Conservation (phyloP, 2,888 invertebrate genomes). For the Scaptomyza flava region DNA sequence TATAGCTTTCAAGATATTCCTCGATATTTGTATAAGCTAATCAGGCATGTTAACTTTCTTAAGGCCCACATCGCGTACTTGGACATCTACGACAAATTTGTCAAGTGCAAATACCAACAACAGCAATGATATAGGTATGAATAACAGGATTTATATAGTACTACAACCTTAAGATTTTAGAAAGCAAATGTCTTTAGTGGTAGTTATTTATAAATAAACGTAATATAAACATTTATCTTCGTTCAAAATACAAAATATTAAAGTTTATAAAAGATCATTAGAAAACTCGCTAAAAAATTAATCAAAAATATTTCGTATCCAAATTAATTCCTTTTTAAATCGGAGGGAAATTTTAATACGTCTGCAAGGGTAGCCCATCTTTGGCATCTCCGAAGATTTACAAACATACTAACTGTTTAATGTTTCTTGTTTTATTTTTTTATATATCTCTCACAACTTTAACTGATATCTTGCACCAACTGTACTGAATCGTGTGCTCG, state of each 20-base stretch:
- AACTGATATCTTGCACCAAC: conserved; percentile 59
- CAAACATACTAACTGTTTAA: conserved; percentile 6
- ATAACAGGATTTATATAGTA: neutral
- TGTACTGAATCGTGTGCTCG: conserved; percentile 58
- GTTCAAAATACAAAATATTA: conserved; percentile 5
- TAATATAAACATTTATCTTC: conserved; percentile 2
- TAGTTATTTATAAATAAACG: no score
- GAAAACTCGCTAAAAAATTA: neutral
- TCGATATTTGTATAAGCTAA: neutral
- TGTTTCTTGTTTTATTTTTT: conserved; percentile 33
- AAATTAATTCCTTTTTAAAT: neutral
- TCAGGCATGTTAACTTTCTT: neutral
- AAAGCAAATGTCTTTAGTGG: neutral
- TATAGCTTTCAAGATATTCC: neutral
- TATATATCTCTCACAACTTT: conserved; percentile 45
- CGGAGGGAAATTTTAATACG: neutral
- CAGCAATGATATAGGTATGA: conserved; percentile 82
- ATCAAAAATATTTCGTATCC: no score
- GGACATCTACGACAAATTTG: conserved; percentile 92
- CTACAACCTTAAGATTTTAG: neutral
- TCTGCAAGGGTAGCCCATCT: conserved; percentile 10
- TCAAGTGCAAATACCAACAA: conserved; percentile 74
- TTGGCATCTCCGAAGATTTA: conserved; percentile 6
- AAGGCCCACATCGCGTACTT: conserved; percentile 86
- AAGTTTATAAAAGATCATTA: neutral